Evolutionary conservation across 2,888 invertebrate genomes (phyloP), one percentile per base, ranked within the genome.

Genomic region (Campoplex capitator): DNA sequence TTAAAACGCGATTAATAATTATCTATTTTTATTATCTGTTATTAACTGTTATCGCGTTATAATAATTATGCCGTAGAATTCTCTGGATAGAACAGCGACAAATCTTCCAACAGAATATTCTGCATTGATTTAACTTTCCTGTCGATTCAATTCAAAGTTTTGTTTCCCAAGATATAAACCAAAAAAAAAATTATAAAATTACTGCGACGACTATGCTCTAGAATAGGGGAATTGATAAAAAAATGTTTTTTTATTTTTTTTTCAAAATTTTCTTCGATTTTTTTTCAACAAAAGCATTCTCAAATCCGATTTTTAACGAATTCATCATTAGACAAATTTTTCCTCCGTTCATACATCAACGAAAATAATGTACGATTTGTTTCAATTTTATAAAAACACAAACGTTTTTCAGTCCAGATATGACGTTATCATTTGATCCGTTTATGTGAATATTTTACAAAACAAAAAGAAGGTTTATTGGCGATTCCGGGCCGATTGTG

Each of bases 61-160:
- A 86, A 84, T 88, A 88, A 84, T 86, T 86, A 85, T 82, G 79
- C 86, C 82, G 56, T 86, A 78, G 75, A 67, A 82, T 70, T 79
- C 86, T 86, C 51, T 56, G 51, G 82, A 82, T 67, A 70, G 75
- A 79, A 76, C 85, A 74, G 82, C 82, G 54, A 62, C 48, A 23
- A 62, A 78, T 74, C 84, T 71, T 54, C 58, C 13, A 28, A 8
- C 45, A 16, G 23, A 16, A n/a, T 6, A 38, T 74, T n/a, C 70
- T 4, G 75, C 68, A n/a, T 35, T 11, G 3, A 45, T 38, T 48
- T 38, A 13, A 32, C 1, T 51, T 62, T 62, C 32, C 1, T 62
- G 4, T 62, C 32, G 32, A 62, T 32, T 28, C 4, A 32, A 58
- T 58, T 56, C 28, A 28, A 42, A 23, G 8, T 58, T 75, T 75